Conservation (phyloP, 2,113 vertebrate species). For the Tyto alba region DNA sequence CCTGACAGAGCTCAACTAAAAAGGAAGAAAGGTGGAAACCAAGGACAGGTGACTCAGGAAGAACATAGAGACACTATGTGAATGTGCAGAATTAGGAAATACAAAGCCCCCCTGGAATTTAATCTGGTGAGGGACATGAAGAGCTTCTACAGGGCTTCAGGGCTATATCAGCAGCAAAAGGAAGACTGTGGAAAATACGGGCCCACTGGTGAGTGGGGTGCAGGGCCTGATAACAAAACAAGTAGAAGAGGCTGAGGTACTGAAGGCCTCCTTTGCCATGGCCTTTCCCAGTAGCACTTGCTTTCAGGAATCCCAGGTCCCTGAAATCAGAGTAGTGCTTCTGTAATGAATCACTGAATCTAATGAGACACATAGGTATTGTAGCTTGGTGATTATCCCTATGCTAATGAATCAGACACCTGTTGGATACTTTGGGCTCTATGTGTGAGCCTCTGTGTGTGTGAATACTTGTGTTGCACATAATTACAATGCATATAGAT, state of each 20-base stretch:
- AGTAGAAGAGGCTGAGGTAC: accelerated
- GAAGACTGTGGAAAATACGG: not conserved
- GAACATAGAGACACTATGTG: not conserved
- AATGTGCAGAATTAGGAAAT: not conserved
- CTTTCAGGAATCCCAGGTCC: not conserved
- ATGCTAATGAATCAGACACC: not conserved
- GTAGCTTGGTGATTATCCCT: not conserved
- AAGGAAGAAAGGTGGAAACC: not conserved
- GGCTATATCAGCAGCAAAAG: not conserved
- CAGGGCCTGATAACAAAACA: not conserved
- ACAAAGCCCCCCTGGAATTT: not conserved
- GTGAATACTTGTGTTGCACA: not conserved
- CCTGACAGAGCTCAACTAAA: not conserved
- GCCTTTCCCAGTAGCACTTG: not conserved
- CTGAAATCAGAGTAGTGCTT: not conserved
- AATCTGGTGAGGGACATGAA: not conserved
- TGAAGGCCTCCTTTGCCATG: not conserved
- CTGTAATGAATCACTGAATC: not conserved
- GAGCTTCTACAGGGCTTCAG: not conserved
- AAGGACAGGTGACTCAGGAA: not conserved
- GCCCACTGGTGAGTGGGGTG: not conserved
- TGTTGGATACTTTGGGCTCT: not conserved
- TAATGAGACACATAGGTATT: not conserved
- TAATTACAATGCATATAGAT: not conserved
- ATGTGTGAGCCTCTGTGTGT: not conserved